Evolutionary conservation across 2,797 vertebrate species (phyloP).

Genomic region (Eulemur albifrons): DNA sequence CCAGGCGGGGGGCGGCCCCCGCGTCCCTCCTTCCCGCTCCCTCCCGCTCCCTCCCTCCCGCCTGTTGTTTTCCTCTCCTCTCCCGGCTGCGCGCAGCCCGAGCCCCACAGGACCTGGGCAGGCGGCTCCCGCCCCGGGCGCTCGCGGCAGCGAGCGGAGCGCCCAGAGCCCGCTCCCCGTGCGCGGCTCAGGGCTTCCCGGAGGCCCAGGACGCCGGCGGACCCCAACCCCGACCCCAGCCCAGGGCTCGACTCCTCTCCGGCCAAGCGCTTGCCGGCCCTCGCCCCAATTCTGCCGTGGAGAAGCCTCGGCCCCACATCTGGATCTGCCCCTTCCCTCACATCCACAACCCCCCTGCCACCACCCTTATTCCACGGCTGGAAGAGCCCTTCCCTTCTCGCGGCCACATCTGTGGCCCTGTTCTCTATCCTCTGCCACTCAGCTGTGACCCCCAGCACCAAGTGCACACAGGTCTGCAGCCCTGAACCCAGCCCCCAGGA

Average conservation of each 20-base stretch:
- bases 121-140: slow-evolving; percentile 77
- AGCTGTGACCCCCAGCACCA: slow-evolving; percentile 30
- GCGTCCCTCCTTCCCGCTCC: slow-evolving; percentile 57
- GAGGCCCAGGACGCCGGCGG: not conserved
- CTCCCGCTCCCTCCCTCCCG: slow-evolving; percentile 67
- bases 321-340: not conserved
- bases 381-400: not conserved
- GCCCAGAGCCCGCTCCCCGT: slow-evolving; percentile 38
- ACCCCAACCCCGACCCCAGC: slow-evolving; percentile 27
- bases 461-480: not conserved
- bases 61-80: slow-evolving; percentile 79
- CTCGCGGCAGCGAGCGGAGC: slow-evolving; percentile 59
- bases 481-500: not conserved
- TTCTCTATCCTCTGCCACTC: slow-evolving; percentile 28
- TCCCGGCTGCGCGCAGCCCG: slow-evolving; percentile 75
- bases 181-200: not conserved
- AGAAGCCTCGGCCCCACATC: not conserved
- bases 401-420: not conserved
- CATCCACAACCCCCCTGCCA: not conserved
- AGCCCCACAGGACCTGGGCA: slow-evolving; percentile 79
- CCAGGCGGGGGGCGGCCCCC: slow-evolving; percentile 36
- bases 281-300: not conserved
- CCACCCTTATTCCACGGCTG: not conserved
- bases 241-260: slow-evolving; percentile 12
- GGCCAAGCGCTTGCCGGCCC: not conserved